Evolutionary conservation across 2,888 invertebrate species (phyloP).

Genomic region (Amorpha juglandis): DNA sequence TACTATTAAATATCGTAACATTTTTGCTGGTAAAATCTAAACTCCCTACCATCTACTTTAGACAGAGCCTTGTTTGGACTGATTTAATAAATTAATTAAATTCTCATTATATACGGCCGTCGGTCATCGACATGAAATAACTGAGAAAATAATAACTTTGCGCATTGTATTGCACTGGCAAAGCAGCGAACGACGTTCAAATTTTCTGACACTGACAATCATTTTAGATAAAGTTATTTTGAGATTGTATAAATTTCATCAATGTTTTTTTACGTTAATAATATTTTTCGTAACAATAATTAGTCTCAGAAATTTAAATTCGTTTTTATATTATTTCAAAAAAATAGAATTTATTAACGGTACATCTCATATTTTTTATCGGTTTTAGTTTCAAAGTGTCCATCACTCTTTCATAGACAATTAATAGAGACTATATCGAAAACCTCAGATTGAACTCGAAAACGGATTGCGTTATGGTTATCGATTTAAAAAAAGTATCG

Average conservation of each 20-base stretch:
- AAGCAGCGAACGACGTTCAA: not conserved
- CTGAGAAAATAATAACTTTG: slow-evolving; percentile 16
- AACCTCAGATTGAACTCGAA: too few species aligned
- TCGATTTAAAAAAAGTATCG: too few species aligned
- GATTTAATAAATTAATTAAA: slow-evolving; percentile 18
- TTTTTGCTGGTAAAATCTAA: slow-evolving; percentile 35
- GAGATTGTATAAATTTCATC: not conserved
- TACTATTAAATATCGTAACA: slow-evolving; percentile 44
- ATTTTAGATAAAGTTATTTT: not conserved
- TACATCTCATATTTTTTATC: not conserved
- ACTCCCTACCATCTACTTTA: slow-evolving; percentile 5
- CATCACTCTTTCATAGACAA: too few species aligned
- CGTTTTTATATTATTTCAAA: too few species aligned
- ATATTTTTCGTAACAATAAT: not conserved
- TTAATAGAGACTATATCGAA: too few species aligned
- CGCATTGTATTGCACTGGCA: slow-evolving; percentile 13
- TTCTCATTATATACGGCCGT: not conserved
- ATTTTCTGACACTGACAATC: slow-evolving; percentile 7
- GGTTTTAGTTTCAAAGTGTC: not conserved
- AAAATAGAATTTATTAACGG: too few species aligned
- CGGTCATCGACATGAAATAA: slow-evolving; percentile 24
- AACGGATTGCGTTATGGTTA: too few species aligned
- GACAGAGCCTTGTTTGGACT: slow-evolving; percentile 5
- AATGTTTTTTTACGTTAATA: not conserved
- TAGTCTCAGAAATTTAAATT: too few species aligned